Evolutionary conservation across 2,113 vertebrate species (phyloP).

Genomic region (Tetrax tetrax): DNA sequence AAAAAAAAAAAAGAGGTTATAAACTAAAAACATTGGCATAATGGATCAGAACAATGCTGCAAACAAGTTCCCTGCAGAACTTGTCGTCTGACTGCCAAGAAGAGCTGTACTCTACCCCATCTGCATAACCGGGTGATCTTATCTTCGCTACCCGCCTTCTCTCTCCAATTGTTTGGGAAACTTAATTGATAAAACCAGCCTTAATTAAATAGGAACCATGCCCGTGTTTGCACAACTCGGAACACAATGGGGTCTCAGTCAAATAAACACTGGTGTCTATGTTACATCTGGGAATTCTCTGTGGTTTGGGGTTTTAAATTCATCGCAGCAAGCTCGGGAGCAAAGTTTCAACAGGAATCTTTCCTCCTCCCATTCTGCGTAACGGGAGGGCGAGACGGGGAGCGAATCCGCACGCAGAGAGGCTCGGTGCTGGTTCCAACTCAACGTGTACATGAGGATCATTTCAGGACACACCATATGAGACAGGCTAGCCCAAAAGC

Average conservation of each 20-base stretch:
- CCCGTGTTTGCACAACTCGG: conserved; percentile 26
- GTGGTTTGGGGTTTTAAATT: conserved; percentile 53
- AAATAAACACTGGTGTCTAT: conserved; percentile 54
- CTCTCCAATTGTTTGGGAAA: conserved; percentile 4
- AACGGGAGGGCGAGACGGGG: not conserved
- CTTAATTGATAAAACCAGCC: not conserved
- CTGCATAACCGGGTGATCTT: not conserved
- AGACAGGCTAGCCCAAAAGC: conserved; percentile 8
- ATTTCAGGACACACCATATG: conserved; percentile 32
- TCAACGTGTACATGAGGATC: conserved; percentile 11
- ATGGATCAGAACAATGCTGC: conserved; percentile 17
- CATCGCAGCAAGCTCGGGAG: not conserved
- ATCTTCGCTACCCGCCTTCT: not conserved
- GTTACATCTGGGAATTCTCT: conserved; percentile 27
- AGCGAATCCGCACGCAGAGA: not conserved
- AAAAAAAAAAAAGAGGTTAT: too few relatives aligned
- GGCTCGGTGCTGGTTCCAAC: conserved; percentile 4
- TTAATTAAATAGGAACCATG: conserved; percentile 41
- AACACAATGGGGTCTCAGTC: conserved; percentile 35
- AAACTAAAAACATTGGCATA: not conserved
- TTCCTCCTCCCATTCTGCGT: not conserved
- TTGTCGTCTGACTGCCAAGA: not conserved
- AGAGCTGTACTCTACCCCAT: not conserved
- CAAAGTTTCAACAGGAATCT: not conserved
- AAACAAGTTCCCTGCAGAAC: not conserved